Percentiles rank a stretch among this genome's conserved stretches.
phyloP scores from a whole-genome alignment of 2,113 vertebrate species.

The Melanotaenia duboulayi region DNA sequence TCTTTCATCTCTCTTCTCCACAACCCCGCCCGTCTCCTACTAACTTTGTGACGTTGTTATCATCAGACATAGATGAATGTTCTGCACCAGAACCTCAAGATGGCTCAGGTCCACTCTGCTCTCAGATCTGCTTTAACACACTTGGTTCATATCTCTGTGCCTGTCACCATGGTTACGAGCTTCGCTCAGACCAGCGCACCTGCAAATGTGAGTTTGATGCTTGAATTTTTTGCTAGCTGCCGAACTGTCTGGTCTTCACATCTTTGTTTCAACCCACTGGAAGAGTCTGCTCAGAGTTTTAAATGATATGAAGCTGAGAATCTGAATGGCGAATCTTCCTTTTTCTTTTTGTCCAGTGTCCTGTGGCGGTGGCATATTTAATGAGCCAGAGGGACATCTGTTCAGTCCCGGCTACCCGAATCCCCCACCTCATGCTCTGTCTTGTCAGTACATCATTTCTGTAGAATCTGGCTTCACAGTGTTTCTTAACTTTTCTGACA shows the following conservation, averaged over 20 bases:
- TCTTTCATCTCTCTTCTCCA: background rate
- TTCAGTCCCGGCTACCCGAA: constrained; percentile 79
- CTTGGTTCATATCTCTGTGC: constrained; percentile 91
- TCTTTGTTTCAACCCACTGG: background rate
- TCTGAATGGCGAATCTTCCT: constrained; percentile 16
- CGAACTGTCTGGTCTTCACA: background rate
- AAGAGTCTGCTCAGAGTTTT: background rate
- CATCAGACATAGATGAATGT: constrained; percentile 81
- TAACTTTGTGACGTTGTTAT: constrained; percentile 1
- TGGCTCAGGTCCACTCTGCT: constrained; percentile 78
- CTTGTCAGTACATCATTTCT: constrained; percentile 79
- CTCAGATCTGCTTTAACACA: constrained; percentile 93
- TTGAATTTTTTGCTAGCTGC: background rate
- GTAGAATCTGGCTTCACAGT: constrained; percentile 75
- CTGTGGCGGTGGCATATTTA: constrained; percentile 73
- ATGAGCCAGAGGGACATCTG: constrained; percentile 74
- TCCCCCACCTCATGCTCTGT: constrained; percentile 52
- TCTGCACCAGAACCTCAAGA: constrained; percentile 45
- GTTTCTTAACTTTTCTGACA: constrained; percentile 76
- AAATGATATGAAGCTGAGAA: background rate
- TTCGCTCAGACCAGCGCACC: constrained; percentile 84
- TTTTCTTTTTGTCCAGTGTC: constrained; percentile 66
- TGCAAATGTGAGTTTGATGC: constrained; percentile 84
- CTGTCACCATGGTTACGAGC: constrained; percentile 87
- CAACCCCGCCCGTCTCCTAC: background rate